Evolutionary conservation across 2,888 invertebrate species (phyloP), one percentile per base, ranked within the genome.

Genomic region (Synergus umbraculus): DNA sequence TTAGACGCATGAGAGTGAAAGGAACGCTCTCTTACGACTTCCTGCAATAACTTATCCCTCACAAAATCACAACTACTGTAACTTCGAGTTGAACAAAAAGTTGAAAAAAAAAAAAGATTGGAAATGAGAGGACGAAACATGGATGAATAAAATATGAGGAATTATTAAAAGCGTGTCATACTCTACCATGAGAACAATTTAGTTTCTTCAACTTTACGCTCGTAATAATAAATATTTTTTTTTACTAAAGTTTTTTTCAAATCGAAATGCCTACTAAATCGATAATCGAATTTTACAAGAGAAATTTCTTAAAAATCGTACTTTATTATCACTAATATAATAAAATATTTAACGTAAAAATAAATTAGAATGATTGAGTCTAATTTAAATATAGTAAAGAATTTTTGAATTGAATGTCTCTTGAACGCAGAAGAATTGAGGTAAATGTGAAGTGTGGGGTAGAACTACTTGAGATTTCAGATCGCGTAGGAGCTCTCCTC

Each of bases 401-500:
- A 49, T 73, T 49, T n/a, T 41, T 7, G 37, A 58, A 73, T 54
- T 54, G 37, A n/a, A 37, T 73, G 4, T 29, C 37, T 41, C 73
- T 18, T 43, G 18, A 44, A 13, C 13, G 63, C 37, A 37, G 4
- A 44, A 41, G 37, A 54, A 29, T 54, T 0, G 4, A 37, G 69
- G 15, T 54, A 73, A 54, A 54, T 41, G 37, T 13, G 37, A 73
- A 37, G 54, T 29, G 54, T 41, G 73, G 49, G 54, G 15, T 5
- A 37, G 2, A 76, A 80, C 88, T 89, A 86, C 89, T 91, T 91
- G 88, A 88, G 87, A 90, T 91, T 91, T 90, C 88, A 86, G 84
- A 82, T 83, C 90, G 90, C 88, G 89, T 88, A 85, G 86, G 81
- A 83, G 76, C 79, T 84, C 85, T 88, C 85, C 89, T 89, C 88